phyloP scores from a whole-genome alignment of 2,113 vertebrate species.

The Empidonax alnorum region DNA sequence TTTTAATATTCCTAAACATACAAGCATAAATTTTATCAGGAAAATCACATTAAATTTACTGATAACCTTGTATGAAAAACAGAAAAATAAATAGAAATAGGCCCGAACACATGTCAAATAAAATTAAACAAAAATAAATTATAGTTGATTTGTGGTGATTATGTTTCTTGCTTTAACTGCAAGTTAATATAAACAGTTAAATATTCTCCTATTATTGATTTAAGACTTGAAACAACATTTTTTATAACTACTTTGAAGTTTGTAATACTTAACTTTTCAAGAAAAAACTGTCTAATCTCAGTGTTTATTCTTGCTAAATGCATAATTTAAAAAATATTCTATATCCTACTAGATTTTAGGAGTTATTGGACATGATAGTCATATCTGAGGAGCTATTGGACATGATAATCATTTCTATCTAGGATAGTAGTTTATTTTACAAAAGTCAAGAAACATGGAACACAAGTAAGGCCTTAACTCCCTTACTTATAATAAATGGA shows the following conservation, averaged over 20 bases:
- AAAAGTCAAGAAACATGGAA: not conserved
- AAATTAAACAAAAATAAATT: not conserved
- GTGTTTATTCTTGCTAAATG: not conserved
- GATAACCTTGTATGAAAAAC: not conserved
- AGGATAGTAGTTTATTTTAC: not conserved
- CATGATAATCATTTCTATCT: not conserved
- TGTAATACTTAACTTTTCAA: not conserved
- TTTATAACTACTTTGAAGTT: not conserved
- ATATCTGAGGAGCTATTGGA: not conserved
- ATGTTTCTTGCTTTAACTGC: not conserved
- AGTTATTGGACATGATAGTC: not conserved
- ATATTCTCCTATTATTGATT: not conserved
- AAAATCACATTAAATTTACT: not conserved
- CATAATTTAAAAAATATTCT: not conserved
- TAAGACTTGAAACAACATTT: not conserved
- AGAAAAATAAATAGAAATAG: not conserved
- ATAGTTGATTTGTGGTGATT: not conserved
- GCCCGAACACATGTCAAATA: not conserved
- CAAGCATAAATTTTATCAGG: not conserved
- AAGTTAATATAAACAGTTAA: not conserved
- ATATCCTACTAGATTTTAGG: not conserved
- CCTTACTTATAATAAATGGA: not conserved
- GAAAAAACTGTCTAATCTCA: fast-evolving
- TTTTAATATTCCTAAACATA: not conserved
- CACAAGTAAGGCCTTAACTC: not conserved